These are phyloP conservation scores for Pterocles gutturalis DNA, from an alignment of 2,113 vertebrate genomes.

Conservation along the genomic window DNA sequence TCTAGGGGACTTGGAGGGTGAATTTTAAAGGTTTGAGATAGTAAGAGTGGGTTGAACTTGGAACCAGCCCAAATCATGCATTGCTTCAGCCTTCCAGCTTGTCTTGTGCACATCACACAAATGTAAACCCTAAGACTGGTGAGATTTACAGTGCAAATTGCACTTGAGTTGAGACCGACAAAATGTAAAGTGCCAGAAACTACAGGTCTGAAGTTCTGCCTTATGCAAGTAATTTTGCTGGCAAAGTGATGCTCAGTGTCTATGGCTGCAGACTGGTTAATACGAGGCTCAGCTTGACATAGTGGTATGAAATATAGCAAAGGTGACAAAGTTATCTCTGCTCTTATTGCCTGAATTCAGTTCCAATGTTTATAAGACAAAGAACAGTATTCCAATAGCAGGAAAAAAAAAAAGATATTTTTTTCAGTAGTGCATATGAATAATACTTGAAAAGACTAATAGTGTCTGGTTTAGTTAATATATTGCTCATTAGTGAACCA, in stretches of 20 bases:
- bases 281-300: neutral
- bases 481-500: slow-evolving; percentile 66
- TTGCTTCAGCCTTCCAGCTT: neutral
- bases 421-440: slow-evolving; percentile 48
- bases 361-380: slow-evolving; percentile 42
- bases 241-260: neutral
- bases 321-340: slow-evolving; percentile 59
- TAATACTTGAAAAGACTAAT: slow-evolving; percentile 69
- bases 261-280: neutral
- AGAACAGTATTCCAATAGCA: slow-evolving; percentile 17
- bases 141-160: neutral
- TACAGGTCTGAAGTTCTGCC: neutral
- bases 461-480: slow-evolving; percentile 61
- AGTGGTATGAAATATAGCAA: slow-evolving; percentile 27
- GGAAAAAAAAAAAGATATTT: neutral
- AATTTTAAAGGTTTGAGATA: neutral
- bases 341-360: slow-evolving; percentile 51
- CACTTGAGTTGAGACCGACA: neutral
- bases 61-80: neutral
- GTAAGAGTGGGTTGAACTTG: neutral
- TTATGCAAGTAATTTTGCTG: neutral
- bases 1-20: neutral
- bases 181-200: neutral
- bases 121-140: neutral
- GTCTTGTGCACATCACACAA: rapidly evolving